Base-by-base conservation (phyloP, 2,113 vertebrate genomes). In the Reinhardtius hippoglossoides region DNA sequence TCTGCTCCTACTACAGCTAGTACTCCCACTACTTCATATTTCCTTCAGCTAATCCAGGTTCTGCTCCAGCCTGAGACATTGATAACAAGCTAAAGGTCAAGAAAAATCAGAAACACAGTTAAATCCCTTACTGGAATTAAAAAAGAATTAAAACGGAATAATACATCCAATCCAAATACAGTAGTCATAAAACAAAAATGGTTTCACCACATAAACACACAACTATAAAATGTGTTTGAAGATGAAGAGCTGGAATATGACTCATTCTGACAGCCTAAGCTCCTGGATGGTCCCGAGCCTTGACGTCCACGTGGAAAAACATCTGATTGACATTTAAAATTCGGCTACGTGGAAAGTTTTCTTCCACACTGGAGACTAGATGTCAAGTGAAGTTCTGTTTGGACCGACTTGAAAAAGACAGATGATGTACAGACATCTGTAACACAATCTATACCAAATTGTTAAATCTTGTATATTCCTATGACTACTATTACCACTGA, bases 261-360 rank as follows among this genome's bases (percentile, higher is more conserved):
- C 18, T 84, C 77, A 83, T 24, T 71, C 35, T 66, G 80, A 87
- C 82, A 83, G 72, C 48, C 10, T 79, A 76, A 86, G 76, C 74
- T 68, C n/a, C 71, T 82, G 67, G 58, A 80, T 54, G 50, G 52
- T 80, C 65, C 71, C 20, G 7, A 64, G 76, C 15, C 24, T 58
- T 26, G 23, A 81, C 56, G 63, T 76, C 66, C 59, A 74, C 6
- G 42, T 71, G 84, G 78, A 88, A 88, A 89, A 84, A 75, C 1
- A 0, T 55, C 75, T 83, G 67, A 79, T 50, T 77, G 71, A 83
- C 65, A 69, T 76, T 84, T 76, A 81, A 74, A 24, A 71, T 50
- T 74, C 9, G 1, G 20, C 67, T 67, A 66, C 2, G 23, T 86
- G 84, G 84, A 86, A 79, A 71, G 20, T 65, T 88, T 74, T 67